phyloP scores from a whole-genome alignment of 2,888 invertebrate species.

The Actias luna region DNA sequence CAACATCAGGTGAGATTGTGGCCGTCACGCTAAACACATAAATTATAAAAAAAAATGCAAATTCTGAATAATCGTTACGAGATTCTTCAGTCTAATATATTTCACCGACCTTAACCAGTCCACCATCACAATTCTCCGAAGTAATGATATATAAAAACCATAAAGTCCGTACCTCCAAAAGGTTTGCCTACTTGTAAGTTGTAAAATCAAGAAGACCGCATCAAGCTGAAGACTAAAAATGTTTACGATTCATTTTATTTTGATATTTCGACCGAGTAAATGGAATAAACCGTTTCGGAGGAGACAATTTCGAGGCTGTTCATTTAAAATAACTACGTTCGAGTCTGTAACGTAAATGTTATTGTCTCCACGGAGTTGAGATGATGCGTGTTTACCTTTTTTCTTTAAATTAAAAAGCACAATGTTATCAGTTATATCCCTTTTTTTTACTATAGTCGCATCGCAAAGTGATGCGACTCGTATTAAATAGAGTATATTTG shows the following conservation, averaged over 20 bases:
- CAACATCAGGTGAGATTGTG: too few relatives aligned
- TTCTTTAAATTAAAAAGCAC: not conserved
- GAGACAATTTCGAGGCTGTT: not conserved
- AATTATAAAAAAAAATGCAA: too few relatives aligned
- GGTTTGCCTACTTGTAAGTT: not conserved
- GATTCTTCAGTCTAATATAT: too few relatives aligned
- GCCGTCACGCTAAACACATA: too few relatives aligned
- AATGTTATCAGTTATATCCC: too few relatives aligned
- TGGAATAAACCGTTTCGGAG: not conserved
- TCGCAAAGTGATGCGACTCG: too few relatives aligned
- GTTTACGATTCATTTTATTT: conserved; percentile 7
- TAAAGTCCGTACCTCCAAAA: not conserved
- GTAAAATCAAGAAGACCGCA: conserved; percentile 1
- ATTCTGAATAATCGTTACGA: too few relatives aligned
- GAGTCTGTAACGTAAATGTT: not conserved
- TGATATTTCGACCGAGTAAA: conserved; percentile 2
- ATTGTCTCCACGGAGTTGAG: not conserved
- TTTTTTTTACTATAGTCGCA: too few relatives aligned
- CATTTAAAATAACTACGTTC: not conserved
- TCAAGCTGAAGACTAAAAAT: not conserved
- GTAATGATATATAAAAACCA: not conserved
- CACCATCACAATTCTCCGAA: too few relatives aligned
- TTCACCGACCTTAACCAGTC: too few relatives aligned
- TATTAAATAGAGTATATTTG: too few relatives aligned
- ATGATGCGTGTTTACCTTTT: not conserved